Base-by-base conservation (phyloP, 2,888 invertebrate genomes). In the Cylloceria caligata region DNA sequence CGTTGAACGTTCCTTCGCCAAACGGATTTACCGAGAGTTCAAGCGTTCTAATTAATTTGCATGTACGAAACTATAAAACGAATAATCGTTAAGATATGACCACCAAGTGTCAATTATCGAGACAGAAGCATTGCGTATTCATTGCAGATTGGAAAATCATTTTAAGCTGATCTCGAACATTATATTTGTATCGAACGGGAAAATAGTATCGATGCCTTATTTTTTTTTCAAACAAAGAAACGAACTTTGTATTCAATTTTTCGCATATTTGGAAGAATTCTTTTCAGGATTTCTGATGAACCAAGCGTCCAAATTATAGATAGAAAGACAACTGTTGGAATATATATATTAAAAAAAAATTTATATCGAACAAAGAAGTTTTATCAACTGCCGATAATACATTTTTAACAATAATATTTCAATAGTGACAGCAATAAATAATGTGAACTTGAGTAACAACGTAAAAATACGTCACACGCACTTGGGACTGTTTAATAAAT, bases 41-140 rank as follows among this genome's bases (percentile, higher is more conserved):
- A 13, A 52, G 57, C 19, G 19, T 49, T 4, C 30, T 5, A 30
- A 57, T 3, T 57, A 30, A 16, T 57, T 57, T 4, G 57, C 57
- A 57, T 57, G 30, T 30, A 57, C 30, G n/a, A n/a, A n/a, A n/a
- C n/a, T n/a, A 27, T 30, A n/a, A 57, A 30, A 57, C 30, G 13
- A 30, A 57, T 57, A 57, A n/a, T 30, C 30, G 57, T 3, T 11
- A 57, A 27, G 3, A 57, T 30, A 16, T 57, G 57, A n/a, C n/a
- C n/a, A 55, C 9, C 24, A 4, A 13, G 24, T 24, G 55, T 55
- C 47, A n/a, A 19, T 19, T 49, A 19, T 11, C 6, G n/a, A 27
- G 55, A 24, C 27, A 13, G 5, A 27, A 24, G 13, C 11, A n/a
- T 55, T 55, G 27, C 3, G 21, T 52, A 52, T 55, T 55, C 55